Conservation (phyloP, 2,888 invertebrate species). For the Nebria salina region DNA sequence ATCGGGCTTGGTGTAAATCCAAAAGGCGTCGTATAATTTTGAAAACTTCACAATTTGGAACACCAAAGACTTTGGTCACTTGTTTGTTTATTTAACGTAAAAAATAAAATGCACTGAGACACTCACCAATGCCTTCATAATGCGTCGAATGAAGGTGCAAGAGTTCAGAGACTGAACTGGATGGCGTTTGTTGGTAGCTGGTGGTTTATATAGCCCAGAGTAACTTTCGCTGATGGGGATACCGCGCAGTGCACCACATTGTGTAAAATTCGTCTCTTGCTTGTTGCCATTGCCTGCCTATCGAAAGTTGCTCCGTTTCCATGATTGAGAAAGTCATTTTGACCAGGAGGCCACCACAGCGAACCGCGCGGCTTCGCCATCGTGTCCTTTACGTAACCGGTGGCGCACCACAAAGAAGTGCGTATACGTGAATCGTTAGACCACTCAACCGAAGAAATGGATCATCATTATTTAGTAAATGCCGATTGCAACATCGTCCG, state of each 20-base stretch:
- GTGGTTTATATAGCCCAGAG: slow-evolving; percentile 68
- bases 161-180: slow-evolving; percentile 69
- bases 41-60: background rate
- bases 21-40: background rate
- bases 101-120: slow-evolving; percentile 23
- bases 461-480: slow-evolving; percentile 19
- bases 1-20: background rate
- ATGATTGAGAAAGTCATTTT: slow-evolving; percentile 59
- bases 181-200: slow-evolving; percentile 65
- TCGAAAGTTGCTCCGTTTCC: slow-evolving; percentile 54
- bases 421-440: slow-evolving; percentile 36
- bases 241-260: slow-evolving; percentile 55
- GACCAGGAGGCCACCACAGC: slow-evolving; percentile 50
- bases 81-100: background rate
- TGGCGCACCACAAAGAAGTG: slow-evolving; percentile 36
- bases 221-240: slow-evolving; percentile 67
- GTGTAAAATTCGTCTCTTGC: slow-evolving; percentile 58
- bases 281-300: slow-evolving; percentile 16
- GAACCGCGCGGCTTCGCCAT: slow-evolving; percentile 35
- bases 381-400: slow-evolving; percentile 59
- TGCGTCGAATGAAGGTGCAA: slow-evolving; percentile 52
- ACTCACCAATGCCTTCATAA: slow-evolving; percentile 69
- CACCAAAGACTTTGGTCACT: background rate
- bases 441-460: slow-evolving; percentile 29
- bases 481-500: background rate